Conservation (phyloP, 2,888 invertebrate species). For the Augiades crinisus region DNA sequence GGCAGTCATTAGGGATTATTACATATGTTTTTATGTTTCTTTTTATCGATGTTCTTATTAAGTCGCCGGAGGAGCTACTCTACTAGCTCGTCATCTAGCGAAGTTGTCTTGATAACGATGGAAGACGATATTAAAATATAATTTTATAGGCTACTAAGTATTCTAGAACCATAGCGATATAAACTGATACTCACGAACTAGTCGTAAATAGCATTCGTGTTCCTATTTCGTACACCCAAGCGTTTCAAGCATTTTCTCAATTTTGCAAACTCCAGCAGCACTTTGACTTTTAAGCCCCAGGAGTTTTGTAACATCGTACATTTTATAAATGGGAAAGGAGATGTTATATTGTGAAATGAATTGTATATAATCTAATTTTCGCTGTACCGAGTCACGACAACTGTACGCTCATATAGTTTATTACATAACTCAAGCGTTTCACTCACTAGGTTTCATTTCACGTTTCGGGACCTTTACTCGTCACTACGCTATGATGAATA, state of each 20-base stretch:
- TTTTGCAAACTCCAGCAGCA: constrained; percentile 8
- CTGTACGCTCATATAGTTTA: not conserved
- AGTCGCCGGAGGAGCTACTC: too few species aligned
- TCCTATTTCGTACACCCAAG: not conserved
- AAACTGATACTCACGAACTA: not conserved
- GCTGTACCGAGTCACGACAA: not conserved
- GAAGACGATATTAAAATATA: too few species aligned
- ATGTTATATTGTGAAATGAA: constrained; percentile 8
- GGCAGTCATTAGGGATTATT: too few species aligned
- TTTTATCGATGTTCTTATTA: too few species aligned
- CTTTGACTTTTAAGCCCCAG: constrained; percentile 12
- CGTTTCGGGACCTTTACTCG: too few species aligned
- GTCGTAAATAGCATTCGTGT: not conserved
- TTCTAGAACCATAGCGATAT: not conserved
- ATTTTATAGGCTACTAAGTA: too few species aligned
- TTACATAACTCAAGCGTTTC: too few species aligned
- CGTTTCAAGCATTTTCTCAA: constrained; percentile 14
- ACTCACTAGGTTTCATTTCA: too few species aligned
- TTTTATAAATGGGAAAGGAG: constrained; percentile 15
- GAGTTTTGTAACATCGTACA: constrained; percentile 7
- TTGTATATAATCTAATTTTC: constrained; percentile 15
- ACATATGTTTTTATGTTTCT: too few species aligned
- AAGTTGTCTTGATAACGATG: too few species aligned
- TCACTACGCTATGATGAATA: too few species aligned
- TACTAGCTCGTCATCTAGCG: too few species aligned